Evolutionary conservation across 2,113 vertebrate species (phyloP).

Genomic region (Channa argus): DNA sequence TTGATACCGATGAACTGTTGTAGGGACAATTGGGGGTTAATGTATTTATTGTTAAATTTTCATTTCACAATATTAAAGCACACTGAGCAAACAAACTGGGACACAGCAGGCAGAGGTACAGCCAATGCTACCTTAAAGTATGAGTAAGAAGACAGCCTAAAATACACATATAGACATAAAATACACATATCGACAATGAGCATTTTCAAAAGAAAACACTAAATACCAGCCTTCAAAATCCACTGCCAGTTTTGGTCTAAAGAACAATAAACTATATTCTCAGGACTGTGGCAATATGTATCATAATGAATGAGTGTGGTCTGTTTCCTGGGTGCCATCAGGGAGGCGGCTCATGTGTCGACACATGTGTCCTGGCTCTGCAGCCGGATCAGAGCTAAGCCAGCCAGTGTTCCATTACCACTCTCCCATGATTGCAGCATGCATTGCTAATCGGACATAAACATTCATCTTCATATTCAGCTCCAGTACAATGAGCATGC

Average conservation of each 20-base stretch:
- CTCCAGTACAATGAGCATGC: conserved; percentile 66
- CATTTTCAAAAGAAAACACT: neutral
- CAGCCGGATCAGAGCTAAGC: conserved; percentile 76
- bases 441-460: conserved; percentile 78
- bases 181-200: neutral
- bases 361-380: conserved; percentile 70
- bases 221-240: neutral
- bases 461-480: conserved; percentile 77
- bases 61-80: neutral
- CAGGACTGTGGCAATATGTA: neutral
- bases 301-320: conserved; percentile 20
- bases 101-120: too few relatives aligned
- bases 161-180: too few relatives aligned
- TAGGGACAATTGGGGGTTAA: too few relatives aligned
- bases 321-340: conserved; percentile 43
- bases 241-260: neutral
- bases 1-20: too few relatives aligned
- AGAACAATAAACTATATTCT: neutral
- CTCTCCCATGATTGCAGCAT: conserved; percentile 78
- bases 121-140: too few relatives aligned
- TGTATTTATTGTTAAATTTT: neutral
- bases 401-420: conserved; percentile 67
- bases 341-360: conserved; percentile 52
- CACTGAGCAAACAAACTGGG: neutral
- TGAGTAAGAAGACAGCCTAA: too few relatives aligned